Conservation (phyloP, 1,140 invertebrate genomes). For the Pentalonia nigronervosa region DNA sequence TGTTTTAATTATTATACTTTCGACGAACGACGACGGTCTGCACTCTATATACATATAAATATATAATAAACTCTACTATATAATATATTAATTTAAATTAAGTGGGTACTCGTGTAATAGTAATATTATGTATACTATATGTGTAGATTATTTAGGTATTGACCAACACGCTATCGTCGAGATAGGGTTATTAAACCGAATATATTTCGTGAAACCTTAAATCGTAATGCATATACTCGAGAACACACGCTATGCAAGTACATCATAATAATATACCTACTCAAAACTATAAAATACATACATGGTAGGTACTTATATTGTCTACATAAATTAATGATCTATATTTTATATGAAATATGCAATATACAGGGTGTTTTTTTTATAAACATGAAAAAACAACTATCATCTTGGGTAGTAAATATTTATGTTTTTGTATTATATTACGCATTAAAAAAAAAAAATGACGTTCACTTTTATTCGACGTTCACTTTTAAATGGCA, state of each 20-base stretch:
- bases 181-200: background rate
- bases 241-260: background rate
- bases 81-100: constrained; percentile 11
- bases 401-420: background rate
- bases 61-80: background rate
- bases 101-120: background rate
- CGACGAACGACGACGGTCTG: background rate
- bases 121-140: background rate
- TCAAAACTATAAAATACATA: background rate
- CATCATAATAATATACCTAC: background rate
- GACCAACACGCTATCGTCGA: background rate
- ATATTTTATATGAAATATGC: too few species aligned
- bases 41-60: background rate
- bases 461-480: too few species aligned
- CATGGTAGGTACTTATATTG: background rate
- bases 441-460: too few species aligned
- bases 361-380: too few species aligned
- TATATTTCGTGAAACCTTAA: constrained; percentile 1
- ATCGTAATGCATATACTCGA: background rate
- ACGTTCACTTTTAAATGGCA: too few species aligned
- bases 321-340: background rate
- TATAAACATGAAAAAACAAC: background rate
- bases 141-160: background rate
- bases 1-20: constrained; percentile 10
- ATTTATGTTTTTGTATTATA: background rate